Conservation (phyloP, 2,113 vertebrate genomes). For the Carlito syrichta region DNA sequence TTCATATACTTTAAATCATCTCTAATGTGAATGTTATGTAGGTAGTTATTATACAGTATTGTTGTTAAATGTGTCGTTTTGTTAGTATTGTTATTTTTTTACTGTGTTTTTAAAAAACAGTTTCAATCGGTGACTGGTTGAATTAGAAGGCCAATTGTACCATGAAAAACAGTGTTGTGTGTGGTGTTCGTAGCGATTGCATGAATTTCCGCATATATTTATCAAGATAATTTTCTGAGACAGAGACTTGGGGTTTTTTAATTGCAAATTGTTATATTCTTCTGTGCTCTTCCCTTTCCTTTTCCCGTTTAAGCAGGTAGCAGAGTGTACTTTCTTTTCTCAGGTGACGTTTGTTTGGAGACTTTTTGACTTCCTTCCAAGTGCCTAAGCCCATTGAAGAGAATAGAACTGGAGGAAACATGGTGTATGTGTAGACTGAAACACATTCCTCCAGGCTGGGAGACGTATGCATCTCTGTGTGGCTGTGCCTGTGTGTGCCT, state of each 20-base stretch:
- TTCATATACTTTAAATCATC: neutral
- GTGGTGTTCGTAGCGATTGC: neutral
- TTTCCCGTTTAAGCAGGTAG: neutral
- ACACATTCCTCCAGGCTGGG: neutral
- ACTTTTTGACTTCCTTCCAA: neutral
- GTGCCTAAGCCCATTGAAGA: neutral
- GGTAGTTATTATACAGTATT: neutral
- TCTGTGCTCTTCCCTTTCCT: neutral
- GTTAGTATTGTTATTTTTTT: neutral
- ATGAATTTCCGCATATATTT: neutral
- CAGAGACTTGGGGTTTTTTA: neutral
- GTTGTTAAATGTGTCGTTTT: neutral
- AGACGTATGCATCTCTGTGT: rapidly evolving
- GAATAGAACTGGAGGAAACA: neutral
- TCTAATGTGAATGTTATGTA: neutral
- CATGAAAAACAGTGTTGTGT: neutral
- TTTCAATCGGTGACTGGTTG: neutral
- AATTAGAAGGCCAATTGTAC: neutral
- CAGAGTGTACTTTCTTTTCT: neutral
- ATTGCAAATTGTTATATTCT: neutral
- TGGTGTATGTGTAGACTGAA: neutral
- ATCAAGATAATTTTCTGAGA: neutral
- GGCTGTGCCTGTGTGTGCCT: too few relatives aligned
- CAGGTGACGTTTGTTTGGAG: neutral
- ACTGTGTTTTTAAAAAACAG: neutral